phyloP scores from a whole-genome alignment of 2,797 vertebrate genomes.

The Parotocinclus haroldoi region DNA sequence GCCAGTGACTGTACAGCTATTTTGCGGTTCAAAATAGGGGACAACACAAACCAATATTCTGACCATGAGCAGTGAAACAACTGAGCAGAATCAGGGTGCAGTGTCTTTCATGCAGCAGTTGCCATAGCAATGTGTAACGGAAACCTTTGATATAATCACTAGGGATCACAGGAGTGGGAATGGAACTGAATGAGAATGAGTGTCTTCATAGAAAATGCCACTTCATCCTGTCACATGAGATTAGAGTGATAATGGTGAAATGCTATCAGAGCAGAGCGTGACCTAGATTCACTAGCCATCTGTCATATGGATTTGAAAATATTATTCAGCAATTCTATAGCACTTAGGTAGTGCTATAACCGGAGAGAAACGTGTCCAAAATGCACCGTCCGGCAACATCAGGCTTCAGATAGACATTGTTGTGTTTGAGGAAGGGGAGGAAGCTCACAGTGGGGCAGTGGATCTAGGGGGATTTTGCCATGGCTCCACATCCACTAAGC shows the following conservation, averaged over 20 bases:
- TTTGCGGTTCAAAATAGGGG: too few species aligned
- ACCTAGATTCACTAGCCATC: constrained; percentile 15
- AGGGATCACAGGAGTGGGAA: constrained; percentile 45
- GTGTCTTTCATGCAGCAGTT: constrained; percentile 53
- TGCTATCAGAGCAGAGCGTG: constrained; percentile 23
- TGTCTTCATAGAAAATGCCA: constrained; percentile 30
- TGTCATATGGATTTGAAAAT: not conserved
- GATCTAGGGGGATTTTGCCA: too few species aligned
- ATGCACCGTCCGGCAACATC: too few species aligned
- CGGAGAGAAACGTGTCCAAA: too few species aligned
- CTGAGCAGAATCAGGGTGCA: constrained; percentile 16
- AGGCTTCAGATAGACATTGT: too few species aligned
- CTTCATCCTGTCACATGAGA: constrained; percentile 31
- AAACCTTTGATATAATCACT: constrained; percentile 42
- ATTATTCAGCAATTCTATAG: too few species aligned
- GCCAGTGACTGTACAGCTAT: too few species aligned
- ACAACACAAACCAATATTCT: too few species aligned
- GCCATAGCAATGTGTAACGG: constrained; percentile 56
- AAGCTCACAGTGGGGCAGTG: too few species aligned
- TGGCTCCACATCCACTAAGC: too few species aligned
- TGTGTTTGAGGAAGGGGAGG: too few species aligned
- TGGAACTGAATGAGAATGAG: constrained; percentile 2
- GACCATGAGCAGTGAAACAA: constrained; percentile 18
- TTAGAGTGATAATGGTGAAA: constrained; percentile 30
- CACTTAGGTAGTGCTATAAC: too few species aligned